These are phyloP conservation scores for Hippoglossus hippoglossus DNA, from an alignment of 2,797 vertebrate species.

Conservation along the genomic window DNA sequence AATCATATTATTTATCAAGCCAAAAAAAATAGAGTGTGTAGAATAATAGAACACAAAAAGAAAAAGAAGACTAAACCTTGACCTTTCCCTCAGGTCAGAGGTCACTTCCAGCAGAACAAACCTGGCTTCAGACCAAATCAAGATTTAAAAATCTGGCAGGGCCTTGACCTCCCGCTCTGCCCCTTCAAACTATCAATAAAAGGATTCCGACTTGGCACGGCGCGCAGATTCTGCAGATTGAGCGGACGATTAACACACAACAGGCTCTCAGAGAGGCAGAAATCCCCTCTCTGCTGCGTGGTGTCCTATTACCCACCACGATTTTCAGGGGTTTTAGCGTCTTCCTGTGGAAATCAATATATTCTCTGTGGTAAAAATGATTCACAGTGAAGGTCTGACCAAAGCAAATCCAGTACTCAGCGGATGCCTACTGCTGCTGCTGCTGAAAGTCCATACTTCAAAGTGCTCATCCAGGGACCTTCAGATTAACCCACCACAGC, in stretches of 20 bases:
- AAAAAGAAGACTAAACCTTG: neutral
- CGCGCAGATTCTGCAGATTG: conserved; percentile 65
- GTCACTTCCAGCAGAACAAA: conserved; percentile 52
- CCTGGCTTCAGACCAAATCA: conserved; percentile 17
- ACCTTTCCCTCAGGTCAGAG: conserved; percentile 17
- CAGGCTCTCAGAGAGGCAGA: conserved; percentile 87
- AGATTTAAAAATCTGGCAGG: conserved; percentile 45
- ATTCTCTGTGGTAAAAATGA: conserved; percentile 90
- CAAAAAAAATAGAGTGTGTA: too few relatives aligned
- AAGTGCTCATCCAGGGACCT: conserved; percentile 77
- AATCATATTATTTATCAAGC: too few relatives aligned
- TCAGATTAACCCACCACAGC: conserved; percentile 21
- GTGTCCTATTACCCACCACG: conserved; percentile 87
- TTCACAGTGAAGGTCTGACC: conserved; percentile 89
- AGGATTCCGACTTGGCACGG: conserved; percentile 70
- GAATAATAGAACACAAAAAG: neutral
- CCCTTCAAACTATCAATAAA: conserved; percentile 69
- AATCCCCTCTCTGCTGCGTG: conserved; percentile 86
- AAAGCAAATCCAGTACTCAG: conserved; percentile 85
- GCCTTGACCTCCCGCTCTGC: conserved; percentile 43
- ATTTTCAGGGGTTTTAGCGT: conserved; percentile 92
- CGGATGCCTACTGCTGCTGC: conserved; percentile 82
- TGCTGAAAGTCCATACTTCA: conserved; percentile 81
- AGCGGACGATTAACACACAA: conserved; percentile 84
- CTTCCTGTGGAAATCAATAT: conserved; percentile 96